A percentile compares a stretch with the other conserved stretches of the same genome.
phyloP scores from a whole-genome alignment of 2,888 invertebrate genomes.

The Scrobipalpa atriplicella region DNA sequence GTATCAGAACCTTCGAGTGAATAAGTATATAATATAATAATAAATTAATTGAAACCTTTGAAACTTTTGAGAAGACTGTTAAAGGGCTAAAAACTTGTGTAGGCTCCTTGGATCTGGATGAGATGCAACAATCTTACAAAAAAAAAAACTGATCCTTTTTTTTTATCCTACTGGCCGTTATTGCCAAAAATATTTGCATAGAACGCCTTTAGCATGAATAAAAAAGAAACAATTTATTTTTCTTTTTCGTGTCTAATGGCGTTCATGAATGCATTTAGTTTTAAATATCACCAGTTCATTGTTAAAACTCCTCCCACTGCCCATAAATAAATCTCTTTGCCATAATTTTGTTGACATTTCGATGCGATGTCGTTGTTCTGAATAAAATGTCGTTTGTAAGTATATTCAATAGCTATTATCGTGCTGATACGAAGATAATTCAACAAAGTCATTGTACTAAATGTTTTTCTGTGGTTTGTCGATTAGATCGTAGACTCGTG shows the following conservation, averaged over 20 bases:
- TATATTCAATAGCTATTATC: neutral
- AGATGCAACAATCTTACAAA: neutral
- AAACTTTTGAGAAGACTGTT: neutral
- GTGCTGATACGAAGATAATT: neutral
- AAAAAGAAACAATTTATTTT: neutral
- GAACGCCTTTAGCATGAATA: neutral
- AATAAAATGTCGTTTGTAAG: neutral
- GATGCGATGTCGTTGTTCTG: neutral
- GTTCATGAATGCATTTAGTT: neutral
- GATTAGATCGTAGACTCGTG: neutral
- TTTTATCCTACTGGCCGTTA: neutral
- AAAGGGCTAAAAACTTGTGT: neutral
- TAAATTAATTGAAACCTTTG: conserved; percentile 10
- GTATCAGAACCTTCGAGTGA: neutral
- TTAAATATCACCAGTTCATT: conserved; percentile 4
- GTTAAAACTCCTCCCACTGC: neutral
- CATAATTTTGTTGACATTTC: no score
- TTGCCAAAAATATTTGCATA: neutral
- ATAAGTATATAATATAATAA: no score
- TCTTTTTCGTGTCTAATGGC: neutral
- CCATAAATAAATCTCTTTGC: neutral
- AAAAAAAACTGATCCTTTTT: no score
- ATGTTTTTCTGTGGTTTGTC: neutral
- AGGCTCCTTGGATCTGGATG: neutral
- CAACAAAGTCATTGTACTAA: conserved; percentile 7